phyloP scores from a whole-genome alignment of 2,888 invertebrate species.

The Thera obeliscata region DNA sequence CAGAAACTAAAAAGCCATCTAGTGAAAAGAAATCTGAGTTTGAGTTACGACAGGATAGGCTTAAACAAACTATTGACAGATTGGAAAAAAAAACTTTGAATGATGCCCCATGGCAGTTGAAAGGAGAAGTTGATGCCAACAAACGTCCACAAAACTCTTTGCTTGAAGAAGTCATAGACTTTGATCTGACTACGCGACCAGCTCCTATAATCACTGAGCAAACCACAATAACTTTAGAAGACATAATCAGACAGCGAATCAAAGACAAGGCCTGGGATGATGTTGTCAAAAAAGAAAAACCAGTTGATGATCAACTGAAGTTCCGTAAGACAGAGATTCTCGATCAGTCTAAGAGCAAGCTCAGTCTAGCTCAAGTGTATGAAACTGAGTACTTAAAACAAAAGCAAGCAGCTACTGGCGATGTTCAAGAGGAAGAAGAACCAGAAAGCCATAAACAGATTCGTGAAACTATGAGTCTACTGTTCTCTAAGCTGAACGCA shows the following conservation, averaged over 20 bases:
- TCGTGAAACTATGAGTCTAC: conserved; percentile 87
- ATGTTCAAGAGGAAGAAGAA: conserved; percentile 85
- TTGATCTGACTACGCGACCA: conserved; percentile 92
- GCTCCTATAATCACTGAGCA: conserved; percentile 97
- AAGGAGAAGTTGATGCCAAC: conserved; percentile 93
- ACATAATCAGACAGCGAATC: conserved; percentile 95
- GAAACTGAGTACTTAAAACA: conserved; percentile 93
- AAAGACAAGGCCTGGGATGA: conserved; percentile 98
- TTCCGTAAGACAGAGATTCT: conserved; percentile 95
- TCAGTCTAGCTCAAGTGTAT: conserved; percentile 96
- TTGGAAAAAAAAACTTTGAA: conserved; percentile 89
- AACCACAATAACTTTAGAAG: conserved; percentile 93
- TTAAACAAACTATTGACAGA: conserved; percentile 87
- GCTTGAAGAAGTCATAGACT: conserved; percentile 95
- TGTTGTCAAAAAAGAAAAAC: conserved; percentile 93
- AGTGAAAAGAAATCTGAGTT: conserved; percentile 86
- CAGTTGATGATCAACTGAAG: conserved; percentile 91
- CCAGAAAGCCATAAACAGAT: conserved; percentile 92
- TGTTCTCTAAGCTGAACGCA: conserved; percentile 95
- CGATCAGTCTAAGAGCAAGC: conserved; percentile 97
- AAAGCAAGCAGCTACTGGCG: conserved; percentile 83
- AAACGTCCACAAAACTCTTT: conserved; percentile 96
- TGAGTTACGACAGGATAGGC: conserved; percentile 89
- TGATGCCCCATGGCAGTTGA: conserved; percentile 97
- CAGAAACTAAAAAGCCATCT: conserved; percentile 37